A percentile compares a stretch with the other conserved stretches of the same genome.
phyloP scores from a whole-genome alignment of 2,888 invertebrate species.

The Cheilosia urbana region DNA sequence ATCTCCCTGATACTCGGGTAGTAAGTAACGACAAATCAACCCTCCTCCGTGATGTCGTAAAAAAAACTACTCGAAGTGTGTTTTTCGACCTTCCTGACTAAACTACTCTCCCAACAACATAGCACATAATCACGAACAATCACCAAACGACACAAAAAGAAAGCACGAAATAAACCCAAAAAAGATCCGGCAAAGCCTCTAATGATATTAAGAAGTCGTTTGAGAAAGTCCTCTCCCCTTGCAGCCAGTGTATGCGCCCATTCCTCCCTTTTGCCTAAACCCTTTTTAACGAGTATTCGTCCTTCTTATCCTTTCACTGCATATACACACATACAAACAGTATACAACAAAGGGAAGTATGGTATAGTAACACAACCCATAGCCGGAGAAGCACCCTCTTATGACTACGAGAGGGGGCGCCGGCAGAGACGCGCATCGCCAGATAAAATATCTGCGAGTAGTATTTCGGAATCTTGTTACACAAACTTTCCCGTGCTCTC shows the following conservation, averaged over 20 bases:
- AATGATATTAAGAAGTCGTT: constrained; percentile 75
- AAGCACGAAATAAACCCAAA: constrained; percentile 53
- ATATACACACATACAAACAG: background rate
- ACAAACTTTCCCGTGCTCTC: constrained; percentile 50
- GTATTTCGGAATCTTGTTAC: constrained; percentile 64
- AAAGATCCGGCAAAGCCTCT: constrained; percentile 71
- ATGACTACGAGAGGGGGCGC: constrained; percentile 8
- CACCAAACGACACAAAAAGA: constrained; percentile 38
- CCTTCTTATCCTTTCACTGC: constrained; percentile 44
- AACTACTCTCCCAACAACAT: constrained; percentile 49
- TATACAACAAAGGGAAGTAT: background rate
- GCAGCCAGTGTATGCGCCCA: background rate
- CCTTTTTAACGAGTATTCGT: constrained; percentile 72
- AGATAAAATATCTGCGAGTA: constrained; percentile 64
- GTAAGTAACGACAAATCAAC: constrained; percentile 56
- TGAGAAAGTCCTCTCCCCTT: constrained; percentile 46
- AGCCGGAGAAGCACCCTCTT: constrained; percentile 42
- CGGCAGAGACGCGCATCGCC: constrained; percentile 35
- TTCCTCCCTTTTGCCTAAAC: constrained; percentile 32
- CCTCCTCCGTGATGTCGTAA: constrained; percentile 37
- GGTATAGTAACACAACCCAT: constrained; percentile 23
- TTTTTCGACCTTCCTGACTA: constrained; percentile 7
- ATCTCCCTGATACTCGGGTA: constrained; percentile 10
- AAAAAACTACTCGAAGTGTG: constrained; percentile 48
- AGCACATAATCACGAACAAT: constrained; percentile 64